These are phyloP conservation scores for Seira sanloemensis DNA, from an alignment of 2,888 invertebrate species.

Conservation along the genomic window DNA sequence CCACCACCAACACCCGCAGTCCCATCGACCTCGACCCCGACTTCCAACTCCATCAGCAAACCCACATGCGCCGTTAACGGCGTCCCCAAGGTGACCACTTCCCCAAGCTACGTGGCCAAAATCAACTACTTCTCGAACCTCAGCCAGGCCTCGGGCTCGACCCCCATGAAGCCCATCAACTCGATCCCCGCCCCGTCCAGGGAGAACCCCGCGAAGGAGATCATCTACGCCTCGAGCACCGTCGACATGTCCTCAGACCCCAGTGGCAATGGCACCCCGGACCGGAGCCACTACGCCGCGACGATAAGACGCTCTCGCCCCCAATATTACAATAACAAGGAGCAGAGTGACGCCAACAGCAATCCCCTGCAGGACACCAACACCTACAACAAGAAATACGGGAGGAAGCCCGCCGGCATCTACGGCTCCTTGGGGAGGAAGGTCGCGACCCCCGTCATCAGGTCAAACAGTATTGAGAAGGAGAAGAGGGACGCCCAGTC, in stretches of 20 bases:
- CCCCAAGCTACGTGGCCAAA: conserved; percentile 72
- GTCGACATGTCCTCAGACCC: conserved; percentile 23
- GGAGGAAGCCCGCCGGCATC: conserved; percentile 59
- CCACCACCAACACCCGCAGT: neutral
- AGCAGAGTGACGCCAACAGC: conserved; percentile 49
- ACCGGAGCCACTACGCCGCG: conserved; percentile 62
- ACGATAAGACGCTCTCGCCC: conserved; percentile 70
- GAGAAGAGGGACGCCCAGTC: conserved; percentile 45
- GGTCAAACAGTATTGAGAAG: conserved; percentile 51
- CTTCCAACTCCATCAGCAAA: too few relatives aligned
- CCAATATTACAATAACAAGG: conserved; percentile 61
- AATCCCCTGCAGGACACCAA: conserved; percentile 20
- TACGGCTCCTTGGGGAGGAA: conserved; percentile 68
- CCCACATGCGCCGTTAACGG: conserved; percentile 73
- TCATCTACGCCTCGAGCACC: conserved; percentile 69
- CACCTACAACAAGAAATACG: conserved; percentile 20
- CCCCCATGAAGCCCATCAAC: conserved; percentile 71
- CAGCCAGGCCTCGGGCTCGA: conserved; percentile 41
- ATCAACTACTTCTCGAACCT: conserved; percentile 73
- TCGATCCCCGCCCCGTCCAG: conserved; percentile 69
- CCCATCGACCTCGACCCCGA: too few relatives aligned
- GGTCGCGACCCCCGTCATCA: conserved; percentile 61
- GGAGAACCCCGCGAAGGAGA: conserved; percentile 63
- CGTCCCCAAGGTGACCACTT: conserved; percentile 67
- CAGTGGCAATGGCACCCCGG: conserved; percentile 26